phyloP scores from a whole-genome alignment of 2,113 vertebrate species.

The Rattus rattus region DNA sequence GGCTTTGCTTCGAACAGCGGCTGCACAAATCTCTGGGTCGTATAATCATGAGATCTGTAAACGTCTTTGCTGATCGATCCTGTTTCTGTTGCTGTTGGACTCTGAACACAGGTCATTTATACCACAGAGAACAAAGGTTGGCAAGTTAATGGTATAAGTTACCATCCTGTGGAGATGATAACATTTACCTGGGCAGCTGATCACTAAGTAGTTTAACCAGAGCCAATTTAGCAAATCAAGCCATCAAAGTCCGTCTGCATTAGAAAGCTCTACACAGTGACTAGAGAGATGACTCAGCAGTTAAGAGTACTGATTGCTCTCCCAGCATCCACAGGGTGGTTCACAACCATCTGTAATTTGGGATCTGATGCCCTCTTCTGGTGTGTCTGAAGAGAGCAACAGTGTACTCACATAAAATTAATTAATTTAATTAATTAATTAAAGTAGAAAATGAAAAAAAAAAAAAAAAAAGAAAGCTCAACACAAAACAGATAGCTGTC shows the following conservation, averaged over 20 bases:
- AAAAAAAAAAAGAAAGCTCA: neutral
- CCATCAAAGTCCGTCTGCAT: conserved; percentile 47
- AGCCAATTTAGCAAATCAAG: conserved; percentile 69
- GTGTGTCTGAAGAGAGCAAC: too few relatives aligned
- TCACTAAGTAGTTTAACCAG: conserved; percentile 72
- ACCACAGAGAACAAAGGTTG: neutral
- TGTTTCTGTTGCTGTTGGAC: neutral
- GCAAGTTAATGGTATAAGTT: conserved; percentile 52
- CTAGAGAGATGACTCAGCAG: too few relatives aligned
- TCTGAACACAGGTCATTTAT: neutral
- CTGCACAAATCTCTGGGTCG: conserved; percentile 54
- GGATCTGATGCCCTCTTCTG: too few relatives aligned
- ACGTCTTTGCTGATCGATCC: conserved; percentile 45
- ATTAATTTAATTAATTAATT: too few relatives aligned
- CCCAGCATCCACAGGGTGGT: too few relatives aligned
- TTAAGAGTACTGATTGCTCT: too few relatives aligned
- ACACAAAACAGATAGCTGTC: conserved; percentile 62
- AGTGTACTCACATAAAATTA: too few relatives aligned
- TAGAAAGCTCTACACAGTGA: conserved; percentile 50
- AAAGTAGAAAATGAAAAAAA: too few relatives aligned
- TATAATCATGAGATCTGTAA: conserved; percentile 25
- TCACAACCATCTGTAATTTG: too few relatives aligned
- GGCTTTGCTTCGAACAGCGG: conserved; percentile 65
- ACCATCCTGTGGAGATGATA: conserved; percentile 56
- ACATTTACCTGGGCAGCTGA: conserved; percentile 64